A percentile compares a stretch with the other conserved stretches of the same genome.
phyloP scores from a whole-genome alignment of 2,797 vertebrate species.

The Esox masquinongy region DNA sequence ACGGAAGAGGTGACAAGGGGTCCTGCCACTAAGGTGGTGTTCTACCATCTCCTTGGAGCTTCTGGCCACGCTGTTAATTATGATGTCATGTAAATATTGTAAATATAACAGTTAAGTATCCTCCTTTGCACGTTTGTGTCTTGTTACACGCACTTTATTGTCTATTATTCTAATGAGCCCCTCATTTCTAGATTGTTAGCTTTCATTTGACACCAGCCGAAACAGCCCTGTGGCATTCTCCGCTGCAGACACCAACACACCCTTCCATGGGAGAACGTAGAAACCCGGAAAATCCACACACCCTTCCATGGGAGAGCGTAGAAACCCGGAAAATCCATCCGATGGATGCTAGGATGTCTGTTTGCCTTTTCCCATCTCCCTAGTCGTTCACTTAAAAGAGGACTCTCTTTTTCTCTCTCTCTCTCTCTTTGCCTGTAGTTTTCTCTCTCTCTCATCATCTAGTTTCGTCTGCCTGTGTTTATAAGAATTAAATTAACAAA shows the following conservation, averaged over 20 bases:
- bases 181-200: too few species aligned
- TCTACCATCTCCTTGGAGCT: constrained; percentile 13
- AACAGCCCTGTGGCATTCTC: too few species aligned
- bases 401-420: not conserved
- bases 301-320: too few species aligned
- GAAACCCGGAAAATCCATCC: not conserved
- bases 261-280: too few species aligned
- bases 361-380: not conserved
- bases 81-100: too few species aligned
- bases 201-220: too few species aligned
- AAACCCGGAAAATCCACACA: not conserved
- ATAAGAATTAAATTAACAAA: constrained; percentile 34
- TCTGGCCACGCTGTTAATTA: not conserved
- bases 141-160: too few species aligned
- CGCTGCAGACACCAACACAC: not conserved
- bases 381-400: not conserved
- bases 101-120: too few species aligned
- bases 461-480: not conserved
- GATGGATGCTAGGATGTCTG: not conserved
- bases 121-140: too few species aligned
- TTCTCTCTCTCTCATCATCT: not conserved
- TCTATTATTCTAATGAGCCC: too few species aligned
- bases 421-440: not conserved
- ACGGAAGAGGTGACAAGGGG: too few species aligned
- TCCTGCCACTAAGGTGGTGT: not conserved